Evolutionary conservation across 2,113 vertebrate genomes (phyloP).

Genomic region (Ammodytes marinus): DNA sequence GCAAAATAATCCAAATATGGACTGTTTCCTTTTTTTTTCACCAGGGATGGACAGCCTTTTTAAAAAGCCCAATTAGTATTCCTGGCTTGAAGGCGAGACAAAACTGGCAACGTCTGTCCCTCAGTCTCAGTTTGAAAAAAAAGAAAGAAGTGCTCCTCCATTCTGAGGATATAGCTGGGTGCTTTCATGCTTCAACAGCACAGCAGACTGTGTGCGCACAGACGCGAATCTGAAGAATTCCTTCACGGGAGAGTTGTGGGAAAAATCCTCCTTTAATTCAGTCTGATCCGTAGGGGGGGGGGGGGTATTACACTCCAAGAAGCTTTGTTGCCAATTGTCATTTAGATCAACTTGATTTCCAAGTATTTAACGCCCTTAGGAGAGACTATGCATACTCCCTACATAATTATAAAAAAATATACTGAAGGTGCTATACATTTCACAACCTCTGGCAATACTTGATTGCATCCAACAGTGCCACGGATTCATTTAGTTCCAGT

Average conservation of each 20-base stretch:
- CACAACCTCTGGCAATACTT: slow-evolving; percentile 24
- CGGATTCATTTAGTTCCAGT: slow-evolving; percentile 32
- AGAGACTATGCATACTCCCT: slow-evolving; percentile 38
- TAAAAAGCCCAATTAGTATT: slow-evolving; percentile 82
- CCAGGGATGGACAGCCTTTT: slow-evolving; percentile 50
- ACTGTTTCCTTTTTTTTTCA: slow-evolving; percentile 43
- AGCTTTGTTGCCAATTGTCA: slow-evolving; percentile 52
- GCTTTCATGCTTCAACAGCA: slow-evolving; percentile 23
- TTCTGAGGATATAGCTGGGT: slow-evolving; percentile 38
- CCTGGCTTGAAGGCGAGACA: slow-evolving; percentile 72
- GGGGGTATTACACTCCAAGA: slow-evolving; percentile 38
- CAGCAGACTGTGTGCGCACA: slow-evolving; percentile 40
- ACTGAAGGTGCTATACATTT: slow-evolving; percentile 20
- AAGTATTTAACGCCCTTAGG: slow-evolving; percentile 54
- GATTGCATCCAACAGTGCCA: slow-evolving; percentile 16
- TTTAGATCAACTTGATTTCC: slow-evolving; percentile 60
- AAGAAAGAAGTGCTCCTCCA: slow-evolving; percentile 28
- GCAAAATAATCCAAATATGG: slow-evolving; percentile 36
- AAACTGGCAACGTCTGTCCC: slow-evolving; percentile 71
- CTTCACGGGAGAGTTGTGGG: slow-evolving; percentile 38
- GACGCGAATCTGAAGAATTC: slow-evolving; percentile 60
- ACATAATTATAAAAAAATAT: slow-evolving; percentile 31
- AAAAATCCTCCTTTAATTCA: slow-evolving; percentile 68
- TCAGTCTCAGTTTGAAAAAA: slow-evolving; percentile 50
- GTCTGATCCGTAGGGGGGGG: slow-evolving; percentile 24